Base-by-base conservation (phyloP, 2,888 invertebrate genomes). In the Cryptocephalus moraei region DNA sequence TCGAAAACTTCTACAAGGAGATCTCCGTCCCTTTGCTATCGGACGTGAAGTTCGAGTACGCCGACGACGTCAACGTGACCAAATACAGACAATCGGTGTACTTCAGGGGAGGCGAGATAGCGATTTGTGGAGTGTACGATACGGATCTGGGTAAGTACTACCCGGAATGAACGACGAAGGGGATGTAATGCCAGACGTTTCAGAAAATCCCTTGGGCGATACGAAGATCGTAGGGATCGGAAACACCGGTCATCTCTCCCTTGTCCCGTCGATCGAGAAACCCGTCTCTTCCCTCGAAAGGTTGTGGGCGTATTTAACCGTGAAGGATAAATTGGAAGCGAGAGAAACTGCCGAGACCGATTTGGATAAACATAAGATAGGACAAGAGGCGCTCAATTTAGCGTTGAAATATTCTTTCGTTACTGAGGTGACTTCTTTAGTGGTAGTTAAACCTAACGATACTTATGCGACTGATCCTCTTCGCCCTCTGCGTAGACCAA, bases 11-110 rank as follows among this genome's bases (percentile, higher is more conserved):
- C 69, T 82, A 81, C 70, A 71, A 72, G 13, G 78, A 81, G 67
- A 78, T 86, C 46, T 75, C 83, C 1, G 79, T 80, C 8, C 84
- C 84, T 1, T 69, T 82, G 9, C 69, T 84, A 43, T 70, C 78
- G 1, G 74, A 83, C 58, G 76, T 84, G 1, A 73, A 82, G 57
- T 77, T 84, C 47, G 73, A 75, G 33, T 80, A 84, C 62, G 64
- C 72, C 1, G 76, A 78, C 68, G 77, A 76, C 47, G 73, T 73
- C 22, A 69, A 73, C 39, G 68, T 80, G 40, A 81, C 82, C 1
- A 72, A 73, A 59, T 68, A 70, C 43, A 62, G 69, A 49, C 22
- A 22, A 22, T 75, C 76, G 36, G 75, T 79, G 13, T 74, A 75
- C 58, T 82, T 80, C 66, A 68, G 67, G 1, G 84, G 84, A 11